Percentiles rank a stretch among this genome's conserved stretches.
Conservation (phyloP, 1,140 invertebrate genomes). For the Akabosia matsudoensis region DNA sequence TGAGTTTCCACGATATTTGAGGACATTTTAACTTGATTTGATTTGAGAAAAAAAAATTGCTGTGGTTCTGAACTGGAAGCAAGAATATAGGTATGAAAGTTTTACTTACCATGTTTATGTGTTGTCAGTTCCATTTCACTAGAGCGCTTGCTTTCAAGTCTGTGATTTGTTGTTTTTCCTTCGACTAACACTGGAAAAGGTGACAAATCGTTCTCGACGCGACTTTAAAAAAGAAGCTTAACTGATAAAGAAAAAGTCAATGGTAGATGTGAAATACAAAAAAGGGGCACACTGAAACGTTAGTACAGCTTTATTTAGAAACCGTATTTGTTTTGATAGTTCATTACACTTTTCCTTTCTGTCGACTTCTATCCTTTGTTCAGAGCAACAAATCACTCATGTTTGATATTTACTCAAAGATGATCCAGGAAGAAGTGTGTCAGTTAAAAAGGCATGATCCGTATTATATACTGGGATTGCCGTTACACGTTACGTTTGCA, state of each 20-base stretch:
- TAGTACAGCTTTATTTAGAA: too few relatives aligned
- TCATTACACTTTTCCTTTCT: not conserved
- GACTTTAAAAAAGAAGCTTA: too few relatives aligned
- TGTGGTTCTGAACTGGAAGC: too few relatives aligned
- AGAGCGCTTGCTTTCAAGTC: too few relatives aligned
- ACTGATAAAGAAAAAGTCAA: too few relatives aligned
- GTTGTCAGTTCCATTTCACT: slow-evolving; percentile 37
- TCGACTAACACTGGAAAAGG: too few relatives aligned
- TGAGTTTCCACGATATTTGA: not conserved
- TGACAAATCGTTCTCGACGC: too few relatives aligned
- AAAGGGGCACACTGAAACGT: not conserved
- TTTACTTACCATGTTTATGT: slow-evolving; percentile 32
- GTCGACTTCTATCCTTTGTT: too few relatives aligned
- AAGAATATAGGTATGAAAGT: not conserved
- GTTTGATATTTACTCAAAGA: not conserved
- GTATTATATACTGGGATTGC: not conserved
- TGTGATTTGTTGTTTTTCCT: too few relatives aligned
- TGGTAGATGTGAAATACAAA: too few relatives aligned
- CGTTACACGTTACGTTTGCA: not conserved
- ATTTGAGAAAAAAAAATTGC: too few relatives aligned
- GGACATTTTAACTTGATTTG: not conserved
- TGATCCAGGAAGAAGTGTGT: slow-evolving; percentile 18
- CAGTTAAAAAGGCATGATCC: not conserved
- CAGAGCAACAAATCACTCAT: too few relatives aligned
- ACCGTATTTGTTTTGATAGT: not conserved